Conservation (phyloP, 2,888 invertebrate species). For the Amiota mariae region DNA sequence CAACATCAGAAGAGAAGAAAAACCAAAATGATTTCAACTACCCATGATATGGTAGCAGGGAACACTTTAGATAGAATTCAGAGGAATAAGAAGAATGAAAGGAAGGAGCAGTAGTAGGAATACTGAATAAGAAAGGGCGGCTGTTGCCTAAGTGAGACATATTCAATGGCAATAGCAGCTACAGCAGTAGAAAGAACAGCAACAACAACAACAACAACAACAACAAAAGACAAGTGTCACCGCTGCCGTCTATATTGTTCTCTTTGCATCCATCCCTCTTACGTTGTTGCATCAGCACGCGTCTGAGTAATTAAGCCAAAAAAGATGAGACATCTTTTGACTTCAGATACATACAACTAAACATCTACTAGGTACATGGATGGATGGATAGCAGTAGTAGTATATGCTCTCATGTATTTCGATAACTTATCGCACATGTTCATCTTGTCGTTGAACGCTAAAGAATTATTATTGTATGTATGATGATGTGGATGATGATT, state of each 20-base stretch:
- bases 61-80: neutral
- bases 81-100: no score
- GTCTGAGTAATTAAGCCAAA: constrained; percentile 64
- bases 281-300: constrained; percentile 62
- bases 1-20: neutral
- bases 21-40: neutral
- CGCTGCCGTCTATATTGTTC: neutral
- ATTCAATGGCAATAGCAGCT: neutral
- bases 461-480: no score
- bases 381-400: neutral
- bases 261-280: constrained; percentile 43
- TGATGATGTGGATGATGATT: constrained; percentile 40
- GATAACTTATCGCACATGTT: constrained; percentile 61
- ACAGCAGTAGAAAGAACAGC: constrained; percentile 4
- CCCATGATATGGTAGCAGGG: neutral
- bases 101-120: neutral
- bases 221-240: constrained; percentile 6
- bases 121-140: neutral
- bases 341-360: constrained; percentile 42
- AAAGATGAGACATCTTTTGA: constrained; percentile 59
- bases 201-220: neutral
- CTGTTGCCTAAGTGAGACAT: neutral
- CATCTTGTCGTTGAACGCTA: constrained; percentile 45
- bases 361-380: constrained; percentile 32
- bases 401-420: constrained; percentile 26